Evolutionary conservation across 2,797 vertebrate genomes (phyloP).

Genomic region (Syncerus caffer): DNA sequence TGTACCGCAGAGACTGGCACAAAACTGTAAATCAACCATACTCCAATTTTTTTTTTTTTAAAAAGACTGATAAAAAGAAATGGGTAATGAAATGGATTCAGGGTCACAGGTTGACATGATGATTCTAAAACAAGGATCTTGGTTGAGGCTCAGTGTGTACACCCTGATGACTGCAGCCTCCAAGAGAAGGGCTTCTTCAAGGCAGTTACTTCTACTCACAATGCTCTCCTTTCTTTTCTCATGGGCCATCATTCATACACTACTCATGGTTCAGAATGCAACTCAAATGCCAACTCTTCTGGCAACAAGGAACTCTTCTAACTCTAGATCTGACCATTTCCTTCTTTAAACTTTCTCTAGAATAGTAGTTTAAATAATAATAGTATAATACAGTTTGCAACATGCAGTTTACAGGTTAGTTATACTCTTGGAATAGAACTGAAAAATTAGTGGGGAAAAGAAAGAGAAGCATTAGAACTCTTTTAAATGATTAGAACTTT

Average conservation of each 20-base stretch:
- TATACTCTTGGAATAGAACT: constrained; percentile 11
- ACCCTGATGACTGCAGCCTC: background rate
- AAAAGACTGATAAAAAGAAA: background rate
- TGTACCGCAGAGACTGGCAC: background rate
- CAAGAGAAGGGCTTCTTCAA: background rate
- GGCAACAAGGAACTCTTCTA: constrained; percentile 8
- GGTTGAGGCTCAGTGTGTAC: background rate
- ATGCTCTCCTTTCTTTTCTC: background rate
- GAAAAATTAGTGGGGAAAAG: background rate
- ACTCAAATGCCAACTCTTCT: background rate
- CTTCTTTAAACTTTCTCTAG: constrained; percentile 38
- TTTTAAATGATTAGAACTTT: constrained; percentile 9
- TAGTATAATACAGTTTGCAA: background rate
- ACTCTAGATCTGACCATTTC: background rate
- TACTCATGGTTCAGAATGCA: background rate
- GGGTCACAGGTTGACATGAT: background rate
- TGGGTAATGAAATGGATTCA: background rate
- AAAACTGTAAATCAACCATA: background rate
- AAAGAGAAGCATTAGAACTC: background rate
- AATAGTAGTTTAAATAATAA: background rate
- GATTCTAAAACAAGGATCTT: background rate
- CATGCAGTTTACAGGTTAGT: background rate
- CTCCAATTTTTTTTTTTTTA: background rate
- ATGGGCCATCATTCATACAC: background rate
- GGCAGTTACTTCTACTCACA: background rate